phyloP scores from a whole-genome alignment of 2,888 invertebrate species.

The Drosophila atroscutellata region DNA sequence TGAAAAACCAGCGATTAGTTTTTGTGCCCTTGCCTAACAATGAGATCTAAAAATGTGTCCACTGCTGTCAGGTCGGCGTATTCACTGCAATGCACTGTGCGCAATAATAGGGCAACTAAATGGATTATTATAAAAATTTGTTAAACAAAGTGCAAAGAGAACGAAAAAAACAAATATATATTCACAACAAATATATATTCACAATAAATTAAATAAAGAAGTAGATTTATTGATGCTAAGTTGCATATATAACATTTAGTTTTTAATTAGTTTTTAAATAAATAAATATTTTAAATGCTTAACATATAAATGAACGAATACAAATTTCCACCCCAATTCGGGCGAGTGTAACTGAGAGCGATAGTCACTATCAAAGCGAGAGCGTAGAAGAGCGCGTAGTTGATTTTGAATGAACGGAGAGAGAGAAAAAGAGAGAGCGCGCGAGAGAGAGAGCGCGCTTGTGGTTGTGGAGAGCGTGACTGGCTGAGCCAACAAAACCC shows the following conservation, averaged over 20 bases:
- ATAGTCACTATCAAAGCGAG: not conserved
- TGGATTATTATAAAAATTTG: not conserved
- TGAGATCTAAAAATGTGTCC: conserved; percentile 47
- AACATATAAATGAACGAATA: not conserved
- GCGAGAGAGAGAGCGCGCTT: conserved; percentile 1
- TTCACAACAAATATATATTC: not conserved
- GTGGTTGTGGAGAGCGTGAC: not conserved
- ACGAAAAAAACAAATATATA: not conserved
- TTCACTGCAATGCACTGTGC: conserved; percentile 12
- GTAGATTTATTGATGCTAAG: not conserved
- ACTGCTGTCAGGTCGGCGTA: conserved; percentile 40
- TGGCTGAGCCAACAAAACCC: conserved; percentile 69
- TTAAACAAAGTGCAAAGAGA: not conserved
- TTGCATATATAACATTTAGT: not conserved
- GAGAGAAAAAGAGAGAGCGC: conserved; percentile 2
- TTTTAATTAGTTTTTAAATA: not conserved
- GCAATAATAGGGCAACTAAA: not conserved
- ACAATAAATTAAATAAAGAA: not conserved
- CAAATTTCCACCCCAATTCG: not conserved
- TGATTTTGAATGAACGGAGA: conserved; percentile 22
- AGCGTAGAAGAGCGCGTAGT: conserved; percentile 14
- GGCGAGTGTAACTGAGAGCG: conserved; percentile 38
- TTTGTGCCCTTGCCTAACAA: conserved; percentile 15
- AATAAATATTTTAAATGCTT: not conserved
- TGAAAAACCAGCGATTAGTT: conserved; percentile 24